Conservation (phyloP, 2,888 invertebrate genomes). For the Thereva nobilitata region DNA sequence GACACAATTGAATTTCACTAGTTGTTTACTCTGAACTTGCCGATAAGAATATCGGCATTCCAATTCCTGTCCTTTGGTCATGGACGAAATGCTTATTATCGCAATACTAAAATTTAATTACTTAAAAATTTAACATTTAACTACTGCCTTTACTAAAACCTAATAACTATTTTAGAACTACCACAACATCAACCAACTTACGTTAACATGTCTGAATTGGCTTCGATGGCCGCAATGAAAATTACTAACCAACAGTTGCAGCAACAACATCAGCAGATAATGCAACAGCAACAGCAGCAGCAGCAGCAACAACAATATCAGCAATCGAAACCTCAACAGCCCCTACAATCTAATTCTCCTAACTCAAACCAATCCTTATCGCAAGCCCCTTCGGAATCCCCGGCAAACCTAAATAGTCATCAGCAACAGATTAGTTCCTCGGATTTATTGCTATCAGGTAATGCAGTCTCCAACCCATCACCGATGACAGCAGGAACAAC, state of each 20-base stretch:
- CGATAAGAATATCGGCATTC: too few species aligned
- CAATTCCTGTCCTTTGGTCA: too few species aligned
- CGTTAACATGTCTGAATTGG: constrained; percentile 90
- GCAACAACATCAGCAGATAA: constrained; percentile 49
- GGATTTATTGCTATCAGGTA: constrained; percentile 34
- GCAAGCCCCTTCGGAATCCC: constrained; percentile 52
- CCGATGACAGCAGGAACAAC: constrained; percentile 43
- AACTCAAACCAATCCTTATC: constrained; percentile 48
- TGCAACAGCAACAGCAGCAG: constrained; percentile 61
- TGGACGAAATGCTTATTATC: too few species aligned
- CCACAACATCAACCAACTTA: constrained; percentile 72
- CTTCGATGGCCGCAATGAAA: constrained; percentile 77
- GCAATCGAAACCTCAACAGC: constrained; percentile 51
- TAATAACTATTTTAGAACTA: constrained; percentile 42
- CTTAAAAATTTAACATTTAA: constrained; percentile 6
- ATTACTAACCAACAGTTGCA: constrained; percentile 62
- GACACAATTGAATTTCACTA: too few species aligned
- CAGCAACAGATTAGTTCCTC: constrained; percentile 39
- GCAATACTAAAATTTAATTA: not conserved
- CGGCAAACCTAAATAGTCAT: constrained; percentile 38
- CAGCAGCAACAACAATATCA: constrained; percentile 58
- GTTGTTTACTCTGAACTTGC: too few species aligned
- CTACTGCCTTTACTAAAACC: not conserved
- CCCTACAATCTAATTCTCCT: constrained; percentile 41
- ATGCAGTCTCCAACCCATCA: constrained; percentile 15